Percentiles rank a stretch among this genome's conserved stretches.
Evolutionary conservation across 2,888 invertebrate species (phyloP).

Genomic region (Hesperia comma): DNA sequence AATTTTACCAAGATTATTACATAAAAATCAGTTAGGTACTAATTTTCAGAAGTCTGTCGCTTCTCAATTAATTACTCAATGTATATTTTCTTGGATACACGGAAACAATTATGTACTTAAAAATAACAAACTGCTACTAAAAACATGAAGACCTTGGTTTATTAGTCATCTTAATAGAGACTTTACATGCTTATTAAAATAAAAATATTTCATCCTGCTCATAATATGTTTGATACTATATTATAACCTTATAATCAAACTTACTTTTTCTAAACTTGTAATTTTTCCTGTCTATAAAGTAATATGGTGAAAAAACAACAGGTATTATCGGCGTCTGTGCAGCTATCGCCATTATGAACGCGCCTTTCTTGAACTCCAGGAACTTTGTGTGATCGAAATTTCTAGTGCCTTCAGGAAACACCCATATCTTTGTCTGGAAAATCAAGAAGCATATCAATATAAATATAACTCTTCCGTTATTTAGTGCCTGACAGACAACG

Average conservation of each 20-base stretch:
- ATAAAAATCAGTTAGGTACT: no score
- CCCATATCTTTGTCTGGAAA: constrained; percentile 85
- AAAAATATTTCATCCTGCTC: no score
- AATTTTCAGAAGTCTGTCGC: no score
- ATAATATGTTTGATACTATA: no score
- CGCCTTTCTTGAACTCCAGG: constrained; percentile 89
- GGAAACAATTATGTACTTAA: no score
- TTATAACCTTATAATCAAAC: neutral
- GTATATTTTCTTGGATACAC: no score
- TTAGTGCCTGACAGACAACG: no score
- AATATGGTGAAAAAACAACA: constrained; percentile 20
- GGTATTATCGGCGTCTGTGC: constrained; percentile 29
- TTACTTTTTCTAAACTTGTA: constrained; percentile 23
- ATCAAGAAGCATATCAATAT: neutral
- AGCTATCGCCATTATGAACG: constrained; percentile 68
- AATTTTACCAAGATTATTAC: no score
- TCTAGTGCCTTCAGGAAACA: constrained; percentile 89
- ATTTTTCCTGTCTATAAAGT: constrained; percentile 27
- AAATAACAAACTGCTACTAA: neutral
- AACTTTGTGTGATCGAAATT: constrained; percentile 75
- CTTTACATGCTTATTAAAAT: no score
- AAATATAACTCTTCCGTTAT: neutral
- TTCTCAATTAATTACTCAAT: no score
- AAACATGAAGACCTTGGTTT: neutral
- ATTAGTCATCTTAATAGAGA: neutral